A percentile compares a stretch with the other conserved stretches of the same genome.
phyloP scores from a whole-genome alignment of 1,140 invertebrate genomes.

The Trichogramma pretiosum region DNA sequence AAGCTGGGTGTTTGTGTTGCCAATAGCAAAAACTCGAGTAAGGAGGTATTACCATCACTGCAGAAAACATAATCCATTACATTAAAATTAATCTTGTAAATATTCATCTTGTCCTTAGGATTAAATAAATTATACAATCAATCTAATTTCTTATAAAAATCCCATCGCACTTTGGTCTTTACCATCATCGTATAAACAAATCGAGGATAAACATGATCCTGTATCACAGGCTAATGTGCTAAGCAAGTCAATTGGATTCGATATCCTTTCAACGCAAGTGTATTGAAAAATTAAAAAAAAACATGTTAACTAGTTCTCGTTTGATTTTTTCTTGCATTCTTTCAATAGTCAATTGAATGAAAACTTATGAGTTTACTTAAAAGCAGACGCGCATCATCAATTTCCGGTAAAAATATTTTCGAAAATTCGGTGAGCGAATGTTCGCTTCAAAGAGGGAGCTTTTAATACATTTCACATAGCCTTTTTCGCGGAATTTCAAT shows the following conservation, averaged over 20 bases:
- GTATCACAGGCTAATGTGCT: conserved; percentile 14
- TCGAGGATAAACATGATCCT: conserved; percentile 26
- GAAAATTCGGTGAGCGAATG: too few species aligned
- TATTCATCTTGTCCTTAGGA: conserved; percentile 10
- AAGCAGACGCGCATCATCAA: conserved; percentile 8
- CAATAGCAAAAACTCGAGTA: conserved; percentile 6
- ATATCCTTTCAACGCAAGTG: conserved; percentile 1
- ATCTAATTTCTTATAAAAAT: conserved; percentile 17
- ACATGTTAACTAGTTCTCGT: too few species aligned
- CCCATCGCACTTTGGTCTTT: conserved; percentile 10
- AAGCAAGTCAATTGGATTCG: conserved; percentile 15
- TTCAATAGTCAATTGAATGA: too few species aligned
- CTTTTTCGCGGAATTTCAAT: too few species aligned
- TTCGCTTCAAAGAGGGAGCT: too few species aligned
- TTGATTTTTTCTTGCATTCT: too few species aligned
- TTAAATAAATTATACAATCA: conserved; percentile 10
- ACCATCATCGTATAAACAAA: conserved; percentile 19
- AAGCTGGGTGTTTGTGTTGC: too few species aligned
- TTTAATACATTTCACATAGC: too few species aligned
- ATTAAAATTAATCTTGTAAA: conserved; percentile 1
- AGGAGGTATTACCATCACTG: neutral
- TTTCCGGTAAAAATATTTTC: conserved; percentile 4
- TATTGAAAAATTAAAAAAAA: conserved; percentile 1
- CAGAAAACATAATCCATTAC: conserved; percentile 2
- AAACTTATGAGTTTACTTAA: conserved; percentile 13